Percentiles rank a stretch among this genome's conserved stretches.
Conservation (phyloP, 2,113 vertebrate genomes). For the Sceloporus tristichus region DNA sequence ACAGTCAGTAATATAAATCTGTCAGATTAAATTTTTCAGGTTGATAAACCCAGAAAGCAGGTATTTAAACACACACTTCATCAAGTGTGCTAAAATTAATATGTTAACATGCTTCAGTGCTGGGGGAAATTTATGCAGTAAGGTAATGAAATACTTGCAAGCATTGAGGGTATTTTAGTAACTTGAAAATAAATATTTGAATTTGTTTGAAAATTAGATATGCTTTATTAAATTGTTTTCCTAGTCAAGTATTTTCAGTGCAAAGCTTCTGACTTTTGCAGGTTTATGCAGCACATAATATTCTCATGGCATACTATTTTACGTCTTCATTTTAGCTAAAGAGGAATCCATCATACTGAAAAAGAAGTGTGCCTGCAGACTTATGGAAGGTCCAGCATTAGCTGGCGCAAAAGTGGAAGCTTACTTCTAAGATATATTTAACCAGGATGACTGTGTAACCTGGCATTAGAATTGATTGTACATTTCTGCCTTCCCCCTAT, state of each 20-base stretch:
- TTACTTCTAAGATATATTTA: not conserved
- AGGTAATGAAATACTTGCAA: not conserved
- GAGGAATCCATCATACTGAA: not conserved
- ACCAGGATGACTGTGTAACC: not conserved
- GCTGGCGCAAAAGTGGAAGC: not conserved
- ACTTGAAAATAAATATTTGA: not conserved
- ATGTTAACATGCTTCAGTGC: not conserved
- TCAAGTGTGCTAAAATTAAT: not conserved
- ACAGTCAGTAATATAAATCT: not conserved
- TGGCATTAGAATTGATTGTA: too few species aligned
- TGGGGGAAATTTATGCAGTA: not conserved
- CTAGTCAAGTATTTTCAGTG: not conserved
- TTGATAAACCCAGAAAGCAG: not conserved
- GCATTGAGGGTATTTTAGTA: not conserved
- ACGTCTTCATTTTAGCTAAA: not conserved
- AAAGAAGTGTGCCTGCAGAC: not conserved
- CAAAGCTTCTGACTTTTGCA: not conserved
- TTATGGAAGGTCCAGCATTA: not conserved
- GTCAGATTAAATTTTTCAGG: too few species aligned
- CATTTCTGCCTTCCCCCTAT: too few species aligned
- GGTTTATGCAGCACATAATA: not conserved
- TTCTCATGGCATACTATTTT: not conserved
- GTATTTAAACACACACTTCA: not conserved
- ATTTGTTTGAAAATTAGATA: not conserved
- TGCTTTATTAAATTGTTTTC: too few species aligned